Evolutionary conservation across 2,888 invertebrate species (phyloP), one percentile per base, ranked within the genome.

Genomic region (Leistus spinibarbis): DNA sequence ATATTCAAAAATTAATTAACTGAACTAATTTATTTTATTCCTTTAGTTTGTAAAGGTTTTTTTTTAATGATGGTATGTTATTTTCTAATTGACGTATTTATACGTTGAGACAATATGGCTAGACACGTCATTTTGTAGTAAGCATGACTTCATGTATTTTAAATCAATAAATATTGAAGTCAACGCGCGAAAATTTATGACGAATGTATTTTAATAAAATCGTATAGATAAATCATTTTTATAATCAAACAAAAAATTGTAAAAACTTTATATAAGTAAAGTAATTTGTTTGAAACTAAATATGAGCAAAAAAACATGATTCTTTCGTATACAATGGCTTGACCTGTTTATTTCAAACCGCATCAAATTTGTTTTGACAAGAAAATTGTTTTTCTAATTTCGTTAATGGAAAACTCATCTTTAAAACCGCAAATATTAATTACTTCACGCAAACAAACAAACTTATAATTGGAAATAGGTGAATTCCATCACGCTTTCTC

Each of bases 341-440:
- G 40, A 40, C 40, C 40, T n/a, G n/a, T n/a, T 40, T 40, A 40
- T 40, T 40, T 40, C 40, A 40, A 40, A 40, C 40, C 40, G 40
- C 40, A 40, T 40, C 40, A 40, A 40, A 40, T 40, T 40, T 40
- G 40, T 40, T 4, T 40, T 40, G 40, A 13, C 13, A 40, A 40
- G 40, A 40, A 40, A 40, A 40, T 40, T 40, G 40, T 1, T 40
- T 40, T 40, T 5, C 13, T 40, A 7, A 1, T 40, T 40, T 40
- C 40, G 40, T 13, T 10, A 40, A 40, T 40, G 40, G 40, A 40
- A 40, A 40, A 24, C 3, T 24, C 24, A 40, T 40, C 40, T 1
- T 40, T 40, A 60, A 60, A 60, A 60, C 19, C 60, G 16, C n/a
- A 60, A 60, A 20, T 60, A 16, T 60, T 60, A 60, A 40, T 40